phyloP scores from a whole-genome alignment of 2,113 vertebrate genomes.

The human region DNA sequence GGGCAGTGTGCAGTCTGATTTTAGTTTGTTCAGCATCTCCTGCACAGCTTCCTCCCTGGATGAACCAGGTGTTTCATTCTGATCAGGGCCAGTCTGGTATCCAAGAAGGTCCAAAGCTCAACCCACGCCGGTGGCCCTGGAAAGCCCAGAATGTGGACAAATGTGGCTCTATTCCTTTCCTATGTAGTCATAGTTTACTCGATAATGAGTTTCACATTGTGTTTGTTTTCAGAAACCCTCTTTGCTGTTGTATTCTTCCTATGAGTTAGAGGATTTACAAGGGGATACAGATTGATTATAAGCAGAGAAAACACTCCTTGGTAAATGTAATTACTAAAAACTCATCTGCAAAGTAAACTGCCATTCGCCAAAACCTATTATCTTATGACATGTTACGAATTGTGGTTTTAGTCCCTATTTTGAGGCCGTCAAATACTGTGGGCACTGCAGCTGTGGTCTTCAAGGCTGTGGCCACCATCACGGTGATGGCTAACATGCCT shows the following conservation, averaged over 20 bases:
- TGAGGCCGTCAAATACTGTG: neutral
- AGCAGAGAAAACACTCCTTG: neutral
- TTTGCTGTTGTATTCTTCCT: neutral
- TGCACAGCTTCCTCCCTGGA: neutral
- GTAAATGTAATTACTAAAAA: neutral
- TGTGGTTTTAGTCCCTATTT: neutral
- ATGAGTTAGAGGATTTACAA: neutral
- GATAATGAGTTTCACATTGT: neutral
- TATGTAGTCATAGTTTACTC: neutral
- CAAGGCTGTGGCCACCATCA: accelerated
- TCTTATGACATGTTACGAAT: neutral
- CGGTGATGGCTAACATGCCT: accelerated
- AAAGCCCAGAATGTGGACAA: neutral
- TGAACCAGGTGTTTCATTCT: neutral
- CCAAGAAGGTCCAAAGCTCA: neutral
- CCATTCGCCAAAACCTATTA: neutral
- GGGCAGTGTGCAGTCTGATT: neutral
- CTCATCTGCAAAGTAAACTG: neutral
- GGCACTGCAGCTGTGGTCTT: neutral
- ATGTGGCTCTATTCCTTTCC: neutral
- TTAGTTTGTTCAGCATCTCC: neutral
- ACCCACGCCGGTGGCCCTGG: neutral
- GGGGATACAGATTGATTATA: neutral
- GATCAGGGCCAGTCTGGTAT: neutral
- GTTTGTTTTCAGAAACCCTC: neutral